A percentile compares a stretch with the other conserved stretches of the same genome.
phyloP scores from a whole-genome alignment of 2,113 vertebrate genomes.

The Eclectus roratus region DNA sequence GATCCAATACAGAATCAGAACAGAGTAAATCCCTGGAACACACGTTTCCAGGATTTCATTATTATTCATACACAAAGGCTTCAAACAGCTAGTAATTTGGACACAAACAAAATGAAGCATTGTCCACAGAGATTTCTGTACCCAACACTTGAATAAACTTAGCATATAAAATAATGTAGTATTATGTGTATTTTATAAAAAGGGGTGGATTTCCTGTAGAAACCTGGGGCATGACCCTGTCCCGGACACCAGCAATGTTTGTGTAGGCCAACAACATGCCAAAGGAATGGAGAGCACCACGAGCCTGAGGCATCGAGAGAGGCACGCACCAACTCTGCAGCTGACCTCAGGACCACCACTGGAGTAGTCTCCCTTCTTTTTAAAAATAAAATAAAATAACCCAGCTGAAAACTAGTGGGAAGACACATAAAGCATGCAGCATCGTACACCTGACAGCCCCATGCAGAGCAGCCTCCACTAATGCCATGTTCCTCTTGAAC shows the following conservation, averaged over 20 bases:
- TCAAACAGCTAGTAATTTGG: not conserved
- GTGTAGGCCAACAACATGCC: rapidly evolving
- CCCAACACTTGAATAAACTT: not conserved
- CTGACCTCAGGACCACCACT: not conserved
- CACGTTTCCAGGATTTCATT: not conserved
- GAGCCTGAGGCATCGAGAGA: not conserved
- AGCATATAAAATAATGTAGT: not conserved
- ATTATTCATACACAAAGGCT: not conserved
- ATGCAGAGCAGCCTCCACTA: not conserved
- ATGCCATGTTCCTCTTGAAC: not conserved
- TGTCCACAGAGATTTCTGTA: not conserved
- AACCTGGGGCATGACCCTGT: not conserved
- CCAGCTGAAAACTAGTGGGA: not conserved
- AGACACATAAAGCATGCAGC: rapidly evolving
- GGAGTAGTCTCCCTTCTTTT: not conserved
- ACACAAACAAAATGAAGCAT: not conserved
- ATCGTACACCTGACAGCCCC: rapidly evolving
- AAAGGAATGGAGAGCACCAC: not conserved
- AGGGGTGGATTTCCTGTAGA: not conserved
- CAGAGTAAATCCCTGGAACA: not conserved
- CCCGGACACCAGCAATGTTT: rapidly evolving
- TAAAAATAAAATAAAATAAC: not conserved
- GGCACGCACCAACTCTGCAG: rapidly evolving
- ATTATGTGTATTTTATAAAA: not conserved
- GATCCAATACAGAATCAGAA: not conserved